Evolutionary conservation across 2,888 invertebrate species (phyloP).

Genomic region (Yponomeuta evonymella): DNA sequence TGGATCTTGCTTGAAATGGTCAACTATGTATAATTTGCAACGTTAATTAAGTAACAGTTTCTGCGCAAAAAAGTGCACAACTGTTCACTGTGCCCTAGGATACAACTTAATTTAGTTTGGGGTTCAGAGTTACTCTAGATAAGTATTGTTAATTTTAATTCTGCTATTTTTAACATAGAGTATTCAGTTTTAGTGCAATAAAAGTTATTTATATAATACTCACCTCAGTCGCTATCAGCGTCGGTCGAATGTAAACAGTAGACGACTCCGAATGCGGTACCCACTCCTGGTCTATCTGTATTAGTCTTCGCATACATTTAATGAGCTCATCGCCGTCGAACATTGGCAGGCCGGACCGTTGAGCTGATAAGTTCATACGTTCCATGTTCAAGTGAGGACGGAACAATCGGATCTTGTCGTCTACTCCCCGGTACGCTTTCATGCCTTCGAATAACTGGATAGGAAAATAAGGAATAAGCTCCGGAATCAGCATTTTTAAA

Average conservation of each 20-base stretch:
- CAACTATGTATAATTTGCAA: too few species aligned
- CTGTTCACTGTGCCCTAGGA: too few species aligned
- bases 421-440: slow-evolving; percentile 96
- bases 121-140: too few species aligned
- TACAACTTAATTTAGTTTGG: too few species aligned
- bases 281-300: slow-evolving; percentile 97
- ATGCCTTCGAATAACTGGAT: slow-evolving; percentile 96
- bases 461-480: slow-evolving; percentile 13
- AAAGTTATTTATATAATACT: slow-evolving; percentile 39
- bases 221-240: slow-evolving; percentile 97
- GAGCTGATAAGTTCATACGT: slow-evolving; percentile 91
- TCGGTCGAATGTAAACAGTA: slow-evolving; percentile 96
- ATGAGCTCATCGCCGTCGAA: slow-evolving; percentile 92
- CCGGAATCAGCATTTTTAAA: too few species aligned
- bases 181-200: too few species aligned
- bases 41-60: too few species aligned
- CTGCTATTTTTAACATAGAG: too few species aligned
- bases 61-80: too few species aligned
- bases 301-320: slow-evolving; percentile 87
- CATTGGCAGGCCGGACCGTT: slow-evolving; percentile 89
- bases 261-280: slow-evolving; percentile 93
- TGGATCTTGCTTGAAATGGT: too few species aligned
- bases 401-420: slow-evolving; percentile 94
- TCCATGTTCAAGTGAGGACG: slow-evolving; percentile 97
- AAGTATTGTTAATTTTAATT: too few species aligned